Evolutionary conservation across 2,888 invertebrate species (phyloP).

Genomic region (Galerucella calmariensis): DNA sequence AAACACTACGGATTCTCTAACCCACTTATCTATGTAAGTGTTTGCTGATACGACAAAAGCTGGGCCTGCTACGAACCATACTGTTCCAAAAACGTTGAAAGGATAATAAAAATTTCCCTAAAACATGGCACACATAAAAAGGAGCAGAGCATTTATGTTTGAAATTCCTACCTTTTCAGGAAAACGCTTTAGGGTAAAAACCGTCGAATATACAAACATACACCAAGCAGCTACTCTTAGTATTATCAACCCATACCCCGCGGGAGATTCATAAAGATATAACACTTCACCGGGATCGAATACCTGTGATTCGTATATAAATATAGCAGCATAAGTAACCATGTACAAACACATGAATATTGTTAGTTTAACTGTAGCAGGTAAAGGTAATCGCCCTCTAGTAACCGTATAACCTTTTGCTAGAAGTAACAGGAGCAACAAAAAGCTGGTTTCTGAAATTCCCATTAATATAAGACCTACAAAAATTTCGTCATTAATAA

Average conservation of each 20-base stretch:
- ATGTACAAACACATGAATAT: slow-evolving; percentile 83
- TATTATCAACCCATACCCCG: slow-evolving; percentile 84
- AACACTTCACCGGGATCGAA: slow-evolving; percentile 93
- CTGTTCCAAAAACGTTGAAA: slow-evolving; percentile 82
- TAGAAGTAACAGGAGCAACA: slow-evolving; percentile 82
- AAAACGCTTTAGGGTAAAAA: slow-evolving; percentile 84
- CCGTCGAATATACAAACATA: slow-evolving; percentile 76
- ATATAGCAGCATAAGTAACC: slow-evolving; percentile 78
- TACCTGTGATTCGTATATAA: slow-evolving; percentile 83
- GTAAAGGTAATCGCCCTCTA: slow-evolving; percentile 79
- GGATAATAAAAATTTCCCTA: slow-evolving; percentile 83
- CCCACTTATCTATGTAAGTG: slow-evolving; percentile 83
- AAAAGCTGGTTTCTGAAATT: slow-evolving; percentile 78
- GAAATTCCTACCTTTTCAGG: slow-evolving; percentile 75
- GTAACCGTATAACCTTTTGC: slow-evolving; percentile 94
- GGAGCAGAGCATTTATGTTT: background rate
- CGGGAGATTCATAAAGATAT: slow-evolving; percentile 90
- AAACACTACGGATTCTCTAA: slow-evolving; percentile 78
- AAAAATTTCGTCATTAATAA: slow-evolving; percentile 47
- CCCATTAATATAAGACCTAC: slow-evolving; percentile 80
- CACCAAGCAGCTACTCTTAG: slow-evolving; percentile 84
- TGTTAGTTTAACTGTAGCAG: slow-evolving; percentile 80
- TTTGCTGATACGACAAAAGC: slow-evolving; percentile 82
- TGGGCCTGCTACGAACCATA: slow-evolving; percentile 90
- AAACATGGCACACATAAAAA: slow-evolving; percentile 41